A percentile compares a stretch with the other conserved stretches of the same genome.
Evolutionary conservation across 2,888 invertebrate genomes (phyloP).

Genomic region (Bellardia pandia): DNA sequence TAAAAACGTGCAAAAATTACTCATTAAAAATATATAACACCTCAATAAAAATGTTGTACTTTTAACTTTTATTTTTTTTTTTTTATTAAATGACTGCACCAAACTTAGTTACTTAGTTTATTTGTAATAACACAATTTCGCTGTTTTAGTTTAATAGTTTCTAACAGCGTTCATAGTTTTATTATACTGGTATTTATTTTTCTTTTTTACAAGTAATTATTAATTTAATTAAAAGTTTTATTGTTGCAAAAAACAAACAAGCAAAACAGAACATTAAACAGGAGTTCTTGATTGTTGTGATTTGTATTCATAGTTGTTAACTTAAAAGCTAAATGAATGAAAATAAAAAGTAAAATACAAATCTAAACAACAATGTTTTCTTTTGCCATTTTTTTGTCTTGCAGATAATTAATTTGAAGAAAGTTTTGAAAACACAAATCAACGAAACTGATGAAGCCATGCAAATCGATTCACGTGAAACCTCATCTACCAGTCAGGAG

Average conservation of each 20-base stretch:
- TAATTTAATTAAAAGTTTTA: slow-evolving; percentile 73
- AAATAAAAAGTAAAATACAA: not conserved
- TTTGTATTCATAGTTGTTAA: slow-evolving; percentile 29
- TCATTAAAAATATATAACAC: not conserved
- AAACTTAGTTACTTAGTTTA: slow-evolving; percentile 11
- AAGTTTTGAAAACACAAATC: slow-evolving; percentile 92
- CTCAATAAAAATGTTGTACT: not conserved
- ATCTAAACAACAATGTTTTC: not conserved
- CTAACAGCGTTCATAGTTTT: slow-evolving; percentile 28
- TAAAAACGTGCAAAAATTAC: no score
- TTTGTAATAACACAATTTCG: slow-evolving; percentile 12
- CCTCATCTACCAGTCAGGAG: slow-evolving; percentile 85
- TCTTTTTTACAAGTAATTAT: slow-evolving; percentile 60
- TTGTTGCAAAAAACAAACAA: slow-evolving; percentile 54
- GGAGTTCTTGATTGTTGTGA: not conserved
- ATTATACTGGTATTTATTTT: slow-evolving; percentile 25
- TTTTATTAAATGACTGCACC: slow-evolving; percentile 7
- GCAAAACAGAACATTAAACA: not conserved
- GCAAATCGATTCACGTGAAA: slow-evolving; percentile 89
- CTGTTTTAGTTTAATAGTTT: slow-evolving; percentile 19
- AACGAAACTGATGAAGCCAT: slow-evolving; percentile 94
- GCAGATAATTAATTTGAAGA: slow-evolving; percentile 94
- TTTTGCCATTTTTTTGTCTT: slow-evolving; percentile 39
- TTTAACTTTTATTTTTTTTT: not conserved
- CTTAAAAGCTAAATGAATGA: not conserved